phyloP scores from a whole-genome alignment of 2,888 invertebrate genomes.

The Lycaena phlaeas region DNA sequence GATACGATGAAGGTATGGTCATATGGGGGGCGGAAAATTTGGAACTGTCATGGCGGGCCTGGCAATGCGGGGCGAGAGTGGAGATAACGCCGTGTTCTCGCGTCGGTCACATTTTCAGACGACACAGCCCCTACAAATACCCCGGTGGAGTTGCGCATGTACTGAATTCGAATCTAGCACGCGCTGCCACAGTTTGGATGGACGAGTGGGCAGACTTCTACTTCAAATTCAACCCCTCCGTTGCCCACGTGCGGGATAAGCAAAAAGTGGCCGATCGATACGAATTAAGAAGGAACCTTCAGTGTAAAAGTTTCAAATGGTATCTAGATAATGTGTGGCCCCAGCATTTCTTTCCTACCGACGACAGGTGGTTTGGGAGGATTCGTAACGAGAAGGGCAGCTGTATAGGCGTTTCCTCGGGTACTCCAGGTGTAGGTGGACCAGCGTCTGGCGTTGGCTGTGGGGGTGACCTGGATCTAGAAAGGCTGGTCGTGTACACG shows the following conservation, averaged over 20 bases:
- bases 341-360: slow-evolving; percentile 93
- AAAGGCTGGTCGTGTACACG: slow-evolving; percentile 82
- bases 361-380: slow-evolving; percentile 91
- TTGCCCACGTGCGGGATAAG: slow-evolving; percentile 69
- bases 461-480: slow-evolving; percentile 67
- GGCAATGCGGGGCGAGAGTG: slow-evolving; percentile 94
- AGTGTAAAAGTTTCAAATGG: slow-evolving; percentile 93
- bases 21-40: slow-evolving; percentile 99
- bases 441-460: slow-evolving; percentile 79
- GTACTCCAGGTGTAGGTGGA: slow-evolving; percentile 79
- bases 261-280: slow-evolving; percentile 78
- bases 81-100: slow-evolving; percentile 95
- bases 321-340: slow-evolving; percentile 97
- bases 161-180: slow-evolving; percentile 90
- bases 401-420: slow-evolving; percentile 43
- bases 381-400: slow-evolving; percentile 72
- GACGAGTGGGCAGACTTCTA: slow-evolving; percentile 96
- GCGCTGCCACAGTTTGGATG: slow-evolving; percentile 98
- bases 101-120: slow-evolving; percentile 94
- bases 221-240: slow-evolving; percentile 86
- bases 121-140: slow-evolving; percentile 95
- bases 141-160: slow-evolving; percentile 92
- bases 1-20: slow-evolving; percentile 80
- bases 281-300: slow-evolving; percentile 77
- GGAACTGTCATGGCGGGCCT: slow-evolving; percentile 95